These are phyloP conservation scores for Villa cingulata DNA, from an alignment of 2,888 invertebrate genomes.

Conservation along the genomic window DNA sequence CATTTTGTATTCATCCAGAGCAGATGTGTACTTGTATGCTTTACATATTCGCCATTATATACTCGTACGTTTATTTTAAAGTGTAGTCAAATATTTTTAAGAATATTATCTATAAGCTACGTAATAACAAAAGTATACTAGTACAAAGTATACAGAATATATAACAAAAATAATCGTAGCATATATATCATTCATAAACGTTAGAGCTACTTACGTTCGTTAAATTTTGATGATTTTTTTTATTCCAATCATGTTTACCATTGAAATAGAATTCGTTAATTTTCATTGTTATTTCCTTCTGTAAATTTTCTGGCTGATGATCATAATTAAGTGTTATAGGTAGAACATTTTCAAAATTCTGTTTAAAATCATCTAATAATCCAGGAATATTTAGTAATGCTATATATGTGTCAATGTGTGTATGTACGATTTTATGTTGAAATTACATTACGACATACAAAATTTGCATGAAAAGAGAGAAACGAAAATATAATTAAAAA, in stretches of 20 bases:
- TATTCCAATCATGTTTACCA: constrained; percentile 32
- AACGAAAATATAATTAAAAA: neutral
- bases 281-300: constrained; percentile 37
- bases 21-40: too few relatives aligned
- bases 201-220: constrained; percentile 40
- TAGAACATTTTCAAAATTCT: constrained; percentile 42
- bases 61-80: too few relatives aligned
- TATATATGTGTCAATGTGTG: neutral
- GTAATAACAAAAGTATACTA: too few relatives aligned
- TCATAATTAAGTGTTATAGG: constrained; percentile 50
- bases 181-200: too few relatives aligned
- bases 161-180: too few relatives aligned
- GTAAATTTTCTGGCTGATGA: constrained; percentile 37
- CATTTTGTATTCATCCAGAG: too few relatives aligned
- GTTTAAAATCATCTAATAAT: constrained; percentile 40
- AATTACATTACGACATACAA: too few relatives aligned
- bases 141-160: too few relatives aligned
- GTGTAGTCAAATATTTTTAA: too few relatives aligned
- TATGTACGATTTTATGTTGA: too few relatives aligned
- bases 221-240: constrained; percentile 38
- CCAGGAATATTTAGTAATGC: constrained; percentile 35
- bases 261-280: constrained; percentile 47
- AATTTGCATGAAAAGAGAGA: neutral
- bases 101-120: too few relatives aligned
- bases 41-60: too few relatives aligned